Evolutionary conservation across 2,797 vertebrate species (phyloP).

Genomic region (Crypturellus tataupa): DNA sequence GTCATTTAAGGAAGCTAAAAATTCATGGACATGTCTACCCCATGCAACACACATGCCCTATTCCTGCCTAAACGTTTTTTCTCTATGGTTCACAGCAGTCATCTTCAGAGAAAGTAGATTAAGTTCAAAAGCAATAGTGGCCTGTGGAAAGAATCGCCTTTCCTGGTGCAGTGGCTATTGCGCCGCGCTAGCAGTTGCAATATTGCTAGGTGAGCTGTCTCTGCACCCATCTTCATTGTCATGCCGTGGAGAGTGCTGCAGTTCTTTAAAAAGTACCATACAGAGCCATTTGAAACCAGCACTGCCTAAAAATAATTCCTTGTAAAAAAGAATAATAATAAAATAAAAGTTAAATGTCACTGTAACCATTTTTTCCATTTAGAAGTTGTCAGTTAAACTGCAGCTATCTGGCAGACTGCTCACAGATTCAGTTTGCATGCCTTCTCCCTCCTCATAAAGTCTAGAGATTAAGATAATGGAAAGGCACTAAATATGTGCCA

Average conservation of each 20-base stretch:
- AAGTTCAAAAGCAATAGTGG: neutral
- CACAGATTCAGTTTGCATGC: neutral
- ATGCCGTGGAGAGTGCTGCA: neutral
- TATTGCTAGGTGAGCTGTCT: neutral
- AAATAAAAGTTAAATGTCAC: neutral
- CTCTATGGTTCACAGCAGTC: neutral
- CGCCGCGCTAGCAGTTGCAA: neutral
- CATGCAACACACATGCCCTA: rapidly evolving
- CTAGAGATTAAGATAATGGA: conserved; percentile 20
- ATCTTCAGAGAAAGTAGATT: neutral
- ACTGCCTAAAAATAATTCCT: neutral
- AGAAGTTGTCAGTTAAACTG: neutral
- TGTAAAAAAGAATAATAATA: neutral
- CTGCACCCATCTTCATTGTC: neutral
- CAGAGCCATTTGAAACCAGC: neutral
- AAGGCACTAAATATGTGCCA: neutral
- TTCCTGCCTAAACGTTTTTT: neutral
- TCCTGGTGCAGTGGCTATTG: neutral
- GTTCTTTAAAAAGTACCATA: neutral
- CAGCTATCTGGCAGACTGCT: neutral
- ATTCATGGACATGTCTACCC: neutral
- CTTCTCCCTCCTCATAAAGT: neutral
- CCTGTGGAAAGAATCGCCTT: neutral
- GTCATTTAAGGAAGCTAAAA: neutral
- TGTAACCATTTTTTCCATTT: neutral